A percentile compares a stretch with the other conserved stretches of the same genome.
Conservation (phyloP, 1,140 invertebrate species). For the Nylanderia fulva region DNA sequence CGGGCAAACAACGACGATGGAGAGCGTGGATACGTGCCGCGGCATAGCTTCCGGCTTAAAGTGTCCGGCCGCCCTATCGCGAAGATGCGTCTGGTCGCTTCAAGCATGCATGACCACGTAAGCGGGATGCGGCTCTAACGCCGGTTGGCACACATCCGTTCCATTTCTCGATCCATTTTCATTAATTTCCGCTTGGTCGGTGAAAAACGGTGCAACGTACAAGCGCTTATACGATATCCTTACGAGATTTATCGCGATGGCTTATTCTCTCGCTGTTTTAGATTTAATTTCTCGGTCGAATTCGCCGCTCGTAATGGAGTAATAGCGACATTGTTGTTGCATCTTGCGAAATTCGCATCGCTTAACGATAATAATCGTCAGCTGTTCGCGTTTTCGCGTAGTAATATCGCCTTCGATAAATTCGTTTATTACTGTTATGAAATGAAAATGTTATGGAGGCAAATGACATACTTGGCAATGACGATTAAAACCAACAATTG, state of each 20-base stretch:
- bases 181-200: constrained; percentile 57
- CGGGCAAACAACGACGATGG: background rate
- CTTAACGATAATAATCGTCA: constrained; percentile 1
- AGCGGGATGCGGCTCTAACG: constrained; percentile 36
- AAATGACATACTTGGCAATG: background rate
- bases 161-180: constrained; percentile 56
- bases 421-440: background rate
- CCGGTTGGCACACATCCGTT: background rate
- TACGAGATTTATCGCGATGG: constrained; percentile 44
- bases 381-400: background rate
- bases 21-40: constrained; percentile 71
- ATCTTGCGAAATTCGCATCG: background rate
- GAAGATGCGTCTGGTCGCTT: constrained; percentile 45
- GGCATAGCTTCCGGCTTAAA: constrained; percentile 58
- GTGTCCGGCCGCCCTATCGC: constrained; percentile 39
- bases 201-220: constrained; percentile 12
- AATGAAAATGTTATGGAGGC: constrained; percentile 27
- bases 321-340: constrained; percentile 6
- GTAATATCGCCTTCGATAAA: constrained; percentile 4
- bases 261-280: constrained; percentile 40
- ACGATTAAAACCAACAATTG: background rate
- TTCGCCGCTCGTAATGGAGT: constrained; percentile 6
- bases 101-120: constrained; percentile 63
- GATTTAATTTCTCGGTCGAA: constrained; percentile 39
- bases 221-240: background rate